Evolutionary conservation across 2,888 invertebrate genomes (phyloP).

Genomic region (Melieria picta): DNA sequence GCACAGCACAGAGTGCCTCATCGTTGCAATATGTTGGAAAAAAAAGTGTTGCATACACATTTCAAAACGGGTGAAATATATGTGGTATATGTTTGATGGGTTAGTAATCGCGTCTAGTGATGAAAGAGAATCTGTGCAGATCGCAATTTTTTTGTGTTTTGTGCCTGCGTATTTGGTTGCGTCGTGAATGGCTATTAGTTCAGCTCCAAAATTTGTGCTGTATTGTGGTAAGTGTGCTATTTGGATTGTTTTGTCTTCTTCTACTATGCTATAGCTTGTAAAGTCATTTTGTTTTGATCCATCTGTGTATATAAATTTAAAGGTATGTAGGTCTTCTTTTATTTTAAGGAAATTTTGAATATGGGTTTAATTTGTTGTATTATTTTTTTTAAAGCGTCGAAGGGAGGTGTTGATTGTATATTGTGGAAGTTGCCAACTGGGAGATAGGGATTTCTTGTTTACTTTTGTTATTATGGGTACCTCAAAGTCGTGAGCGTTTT

Average conservation of each 20-base stretch:
- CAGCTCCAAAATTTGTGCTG: background rate
- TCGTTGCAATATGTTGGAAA: too few species aligned
- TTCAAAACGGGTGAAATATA: too few species aligned
- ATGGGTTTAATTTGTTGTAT: background rate
- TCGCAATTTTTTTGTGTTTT: background rate
- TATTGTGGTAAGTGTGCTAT: background rate
- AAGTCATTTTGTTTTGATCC: background rate
- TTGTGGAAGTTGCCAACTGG: background rate
- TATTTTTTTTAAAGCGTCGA: background rate
- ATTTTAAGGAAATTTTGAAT: background rate
- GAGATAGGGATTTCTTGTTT: background rate
- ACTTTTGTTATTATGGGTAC: background rate
- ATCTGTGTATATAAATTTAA: constrained; percentile 14
- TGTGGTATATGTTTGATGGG: too few species aligned
- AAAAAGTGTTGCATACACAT: too few species aligned
- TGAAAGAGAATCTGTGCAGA: background rate
- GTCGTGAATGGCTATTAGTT: constrained; percentile 5
- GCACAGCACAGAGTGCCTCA: too few species aligned
- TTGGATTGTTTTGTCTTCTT: too few species aligned
- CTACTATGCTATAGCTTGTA: background rate
- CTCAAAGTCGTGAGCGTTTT: background rate
- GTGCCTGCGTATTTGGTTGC: constrained; percentile 4
- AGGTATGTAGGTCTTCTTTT: background rate
- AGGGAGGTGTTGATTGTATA: background rate
- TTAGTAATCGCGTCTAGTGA: too few species aligned